Evolutionary conservation across 2,888 invertebrate genomes (phyloP).

Genomic region (Drymonia ruficornis): DNA sequence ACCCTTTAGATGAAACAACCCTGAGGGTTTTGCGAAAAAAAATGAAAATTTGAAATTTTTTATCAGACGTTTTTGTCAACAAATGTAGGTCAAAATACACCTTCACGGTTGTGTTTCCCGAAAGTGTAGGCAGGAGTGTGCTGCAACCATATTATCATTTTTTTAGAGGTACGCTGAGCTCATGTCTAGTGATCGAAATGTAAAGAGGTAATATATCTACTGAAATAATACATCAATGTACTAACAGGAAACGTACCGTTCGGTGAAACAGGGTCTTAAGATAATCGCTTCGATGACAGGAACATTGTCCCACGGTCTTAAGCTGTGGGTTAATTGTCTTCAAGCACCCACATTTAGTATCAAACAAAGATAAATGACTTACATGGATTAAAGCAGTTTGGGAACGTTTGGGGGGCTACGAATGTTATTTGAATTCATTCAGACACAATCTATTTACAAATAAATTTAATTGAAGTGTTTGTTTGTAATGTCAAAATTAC

Average conservation of each 20-base stretch:
- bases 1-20: slow-evolving; percentile 24
- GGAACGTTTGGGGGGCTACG: too few species aligned
- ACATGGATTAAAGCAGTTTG: neutral
- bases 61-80: neutral
- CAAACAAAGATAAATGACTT: slow-evolving; percentile 14
- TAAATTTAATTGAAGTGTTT: too few species aligned
- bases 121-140: too few species aligned
- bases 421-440: too few species aligned
- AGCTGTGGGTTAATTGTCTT: slow-evolving; percentile 15
- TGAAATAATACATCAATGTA: too few species aligned
- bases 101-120: neutral
- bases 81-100: too few species aligned
- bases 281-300: slow-evolving; percentile 6
- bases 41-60: neutral
- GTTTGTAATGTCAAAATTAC: too few species aligned
- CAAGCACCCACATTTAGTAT: slow-evolving; percentile 11
- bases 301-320: slow-evolving; percentile 15
- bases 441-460: too few species aligned
- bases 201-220: too few species aligned
- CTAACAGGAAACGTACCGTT: neutral
- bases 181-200: too few species aligned
- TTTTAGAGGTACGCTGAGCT: too few species aligned
- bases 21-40: slow-evolving; percentile 25
- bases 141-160: too few species aligned
- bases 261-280: neutral